phyloP scores from a whole-genome alignment of 2,888 invertebrate genomes.

The Clostera curtula region DNA sequence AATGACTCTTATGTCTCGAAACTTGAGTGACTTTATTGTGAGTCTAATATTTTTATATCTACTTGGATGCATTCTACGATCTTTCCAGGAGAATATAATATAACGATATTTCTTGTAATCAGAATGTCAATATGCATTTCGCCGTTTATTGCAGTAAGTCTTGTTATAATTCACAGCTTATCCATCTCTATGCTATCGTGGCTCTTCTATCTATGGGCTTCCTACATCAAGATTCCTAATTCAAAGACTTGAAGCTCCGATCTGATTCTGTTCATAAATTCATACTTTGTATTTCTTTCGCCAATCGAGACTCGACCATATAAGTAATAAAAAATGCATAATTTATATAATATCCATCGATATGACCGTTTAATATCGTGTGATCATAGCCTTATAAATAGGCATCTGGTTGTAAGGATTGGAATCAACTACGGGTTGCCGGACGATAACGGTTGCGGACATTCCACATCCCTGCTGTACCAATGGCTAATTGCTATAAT shows the following conservation, averaged over 20 bases:
- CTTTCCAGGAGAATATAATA: too few species aligned
- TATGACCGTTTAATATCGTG: slow-evolving; percentile 2
- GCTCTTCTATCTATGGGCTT: too few species aligned
- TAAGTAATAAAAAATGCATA: slow-evolving; percentile 1
- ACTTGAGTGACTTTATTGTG: too few species aligned
- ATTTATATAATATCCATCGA: slow-evolving; percentile 2
- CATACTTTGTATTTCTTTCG: not conserved
- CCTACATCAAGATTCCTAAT: too few species aligned
- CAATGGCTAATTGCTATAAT: slow-evolving; percentile 56
- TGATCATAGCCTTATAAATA: slow-evolving; percentile 3
- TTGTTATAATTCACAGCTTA: too few species aligned
- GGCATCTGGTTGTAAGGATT: slow-evolving; percentile 31
- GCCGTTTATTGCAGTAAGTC: too few species aligned
- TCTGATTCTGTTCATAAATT: not conserved
- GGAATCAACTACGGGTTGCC: slow-evolving; percentile 52
- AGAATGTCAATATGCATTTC: too few species aligned
- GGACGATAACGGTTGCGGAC: slow-evolving; percentile 68
- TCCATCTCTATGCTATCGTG: too few species aligned
- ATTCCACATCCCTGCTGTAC: slow-evolving; percentile 42
- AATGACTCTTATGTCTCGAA: too few species aligned
- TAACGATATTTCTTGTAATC: too few species aligned
- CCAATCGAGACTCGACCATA: not conserved
- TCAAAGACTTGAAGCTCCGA: not conserved
- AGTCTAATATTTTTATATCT: too few species aligned
- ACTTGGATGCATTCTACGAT: too few species aligned